phyloP scores from a whole-genome alignment of 2,113 vertebrate species.

The Irena cyanogastra region DNA sequence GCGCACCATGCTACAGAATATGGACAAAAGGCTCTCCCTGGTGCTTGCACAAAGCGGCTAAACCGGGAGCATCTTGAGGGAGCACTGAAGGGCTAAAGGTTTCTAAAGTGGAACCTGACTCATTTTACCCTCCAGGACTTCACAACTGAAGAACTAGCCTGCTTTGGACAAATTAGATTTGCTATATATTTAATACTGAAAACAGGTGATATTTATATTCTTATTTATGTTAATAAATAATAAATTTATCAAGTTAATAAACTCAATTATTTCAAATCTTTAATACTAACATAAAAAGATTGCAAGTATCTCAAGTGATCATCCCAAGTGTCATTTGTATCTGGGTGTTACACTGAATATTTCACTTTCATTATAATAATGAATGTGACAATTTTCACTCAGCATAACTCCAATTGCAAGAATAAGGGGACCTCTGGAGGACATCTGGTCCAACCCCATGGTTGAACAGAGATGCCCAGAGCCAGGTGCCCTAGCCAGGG shows the following conservation, averaged over 20 bases:
- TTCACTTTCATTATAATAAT: not conserved
- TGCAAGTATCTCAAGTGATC: not conserved
- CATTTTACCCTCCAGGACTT: not conserved
- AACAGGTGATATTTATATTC: not conserved
- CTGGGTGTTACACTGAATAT: not conserved
- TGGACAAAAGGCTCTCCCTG: not conserved
- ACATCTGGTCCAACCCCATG: not conserved
- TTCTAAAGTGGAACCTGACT: not conserved
- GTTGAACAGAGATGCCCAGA: not conserved
- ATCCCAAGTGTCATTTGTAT: not conserved
- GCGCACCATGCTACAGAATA: not conserved
- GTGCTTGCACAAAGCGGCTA: not conserved
- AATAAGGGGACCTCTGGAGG: not conserved
- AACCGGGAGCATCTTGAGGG: not conserved
- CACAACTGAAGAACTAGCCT: not conserved
- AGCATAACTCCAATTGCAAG: not conserved
- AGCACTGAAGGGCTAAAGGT: not conserved
- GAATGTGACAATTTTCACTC: not conserved
- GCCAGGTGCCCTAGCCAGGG: not conserved
- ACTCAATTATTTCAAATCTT: not conserved
- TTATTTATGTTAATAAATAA: not conserved
- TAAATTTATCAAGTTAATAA: not conserved
- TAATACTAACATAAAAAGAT: not conserved
- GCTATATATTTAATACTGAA: not conserved
- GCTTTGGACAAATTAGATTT: not conserved